Evolutionary conservation across 1,140 invertebrate species (phyloP).

Genomic region (Dryas iulia): DNA sequence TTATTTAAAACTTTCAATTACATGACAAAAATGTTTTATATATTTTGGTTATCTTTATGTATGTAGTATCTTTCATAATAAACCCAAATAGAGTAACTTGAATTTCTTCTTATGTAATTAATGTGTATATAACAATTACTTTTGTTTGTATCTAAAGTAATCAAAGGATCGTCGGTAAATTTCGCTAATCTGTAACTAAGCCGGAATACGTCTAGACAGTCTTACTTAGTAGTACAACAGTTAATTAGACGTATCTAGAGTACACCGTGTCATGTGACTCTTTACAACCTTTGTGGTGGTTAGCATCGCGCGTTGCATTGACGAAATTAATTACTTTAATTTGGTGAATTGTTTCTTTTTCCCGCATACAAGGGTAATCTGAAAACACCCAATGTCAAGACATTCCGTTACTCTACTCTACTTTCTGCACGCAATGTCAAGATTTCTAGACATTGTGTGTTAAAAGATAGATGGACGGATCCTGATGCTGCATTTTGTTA

Average conservation of each 20-base stretch:
- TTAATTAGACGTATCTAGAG: constrained; percentile 49
- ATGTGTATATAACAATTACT: background rate
- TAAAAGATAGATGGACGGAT: too few species aligned
- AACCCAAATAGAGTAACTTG: background rate
- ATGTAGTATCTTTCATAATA: background rate
- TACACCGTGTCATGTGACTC: background rate
- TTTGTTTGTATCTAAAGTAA: background rate
- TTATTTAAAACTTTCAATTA: too few species aligned
- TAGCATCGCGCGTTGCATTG: background rate
- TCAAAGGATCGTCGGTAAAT: background rate
- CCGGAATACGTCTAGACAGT: constrained; percentile 53
- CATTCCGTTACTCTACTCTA: too few species aligned
- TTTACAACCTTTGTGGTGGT: background rate
- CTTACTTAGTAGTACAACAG: constrained; percentile 27
- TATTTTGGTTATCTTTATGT: too few species aligned
- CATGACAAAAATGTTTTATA: too few species aligned
- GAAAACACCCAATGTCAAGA: too few species aligned
- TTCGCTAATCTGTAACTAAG: constrained; percentile 24
- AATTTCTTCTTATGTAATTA: background rate
- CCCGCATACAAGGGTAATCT: too few species aligned
- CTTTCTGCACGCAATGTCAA: too few species aligned
- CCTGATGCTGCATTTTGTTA: too few species aligned
- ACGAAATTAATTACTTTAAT: background rate
- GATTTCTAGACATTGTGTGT: too few species aligned
- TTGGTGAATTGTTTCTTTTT: background rate